These are phyloP conservation scores for Heliconius erato DNA, from an alignment of 2,888 invertebrate species.

Conservation along the genomic window DNA sequence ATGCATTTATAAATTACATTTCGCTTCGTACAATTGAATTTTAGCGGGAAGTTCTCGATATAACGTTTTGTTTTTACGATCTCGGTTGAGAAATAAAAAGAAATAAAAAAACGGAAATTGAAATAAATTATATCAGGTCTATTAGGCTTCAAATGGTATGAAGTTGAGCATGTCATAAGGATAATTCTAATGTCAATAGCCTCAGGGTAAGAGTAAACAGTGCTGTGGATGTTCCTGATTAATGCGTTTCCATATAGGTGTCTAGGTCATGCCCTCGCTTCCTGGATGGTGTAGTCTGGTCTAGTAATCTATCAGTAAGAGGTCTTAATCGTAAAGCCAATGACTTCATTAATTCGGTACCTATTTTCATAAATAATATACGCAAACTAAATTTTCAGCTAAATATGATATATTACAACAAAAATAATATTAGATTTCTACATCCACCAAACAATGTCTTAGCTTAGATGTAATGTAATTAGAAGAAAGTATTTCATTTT, in stretches of 20 bases:
- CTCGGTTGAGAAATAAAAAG: neutral
- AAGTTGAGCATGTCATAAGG: neutral
- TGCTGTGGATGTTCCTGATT: neutral
- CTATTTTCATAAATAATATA: neutral
- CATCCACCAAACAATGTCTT: neutral
- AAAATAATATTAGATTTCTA: neutral
- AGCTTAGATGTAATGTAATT: neutral
- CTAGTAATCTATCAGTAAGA: neutral
- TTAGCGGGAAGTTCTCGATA: neutral
- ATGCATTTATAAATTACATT: constrained; percentile 36
- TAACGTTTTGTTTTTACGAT: neutral
- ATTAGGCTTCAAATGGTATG: neutral
- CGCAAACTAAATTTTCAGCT: neutral
- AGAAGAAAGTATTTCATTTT: neutral
- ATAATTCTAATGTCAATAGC: constrained; percentile 4
- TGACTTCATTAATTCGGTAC: neutral
- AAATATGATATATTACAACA: neutral
- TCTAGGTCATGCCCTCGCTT: constrained; percentile 15
- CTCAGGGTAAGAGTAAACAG: constrained; percentile 12
- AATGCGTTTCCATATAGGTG: constrained; percentile 8
- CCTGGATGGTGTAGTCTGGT: constrained; percentile 1
- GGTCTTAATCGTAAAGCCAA: neutral
- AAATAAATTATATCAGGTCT: neutral
- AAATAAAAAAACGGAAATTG: neutral
- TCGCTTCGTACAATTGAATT: constrained; percentile 20